Base-by-base conservation (phyloP, 2,113 vertebrate genomes). In the Amia ocellicauda region DNA sequence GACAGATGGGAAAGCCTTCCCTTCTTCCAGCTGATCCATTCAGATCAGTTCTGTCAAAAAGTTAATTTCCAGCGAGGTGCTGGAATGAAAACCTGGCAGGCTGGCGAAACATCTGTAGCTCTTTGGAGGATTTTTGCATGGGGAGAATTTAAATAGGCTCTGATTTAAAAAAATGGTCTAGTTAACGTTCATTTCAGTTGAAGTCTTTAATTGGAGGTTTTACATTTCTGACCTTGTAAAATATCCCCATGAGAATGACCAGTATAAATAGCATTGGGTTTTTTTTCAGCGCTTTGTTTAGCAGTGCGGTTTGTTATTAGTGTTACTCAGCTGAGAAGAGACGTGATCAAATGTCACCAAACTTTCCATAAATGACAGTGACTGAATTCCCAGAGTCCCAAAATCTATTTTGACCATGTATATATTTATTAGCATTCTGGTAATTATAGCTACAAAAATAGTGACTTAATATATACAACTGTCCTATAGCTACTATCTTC, bases 81-180 rank as follows among this genome's bases (percentile, higher is more conserved):
- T 40, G 47, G 29, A 58, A 27, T 7, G 13, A 59, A 57, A 49
- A 19, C 45, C 5, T 7, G 56, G 29, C 22, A 29, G 50, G 56
- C 55, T 47, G 40, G 31, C 49, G 56, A 59, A 59, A 66, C 64
- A 66, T 47, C 64, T 66, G 64, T 22, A 9, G 17, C 10, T 26
- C 45, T 41, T 43, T 28, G 40, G 27, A 17, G 9, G 24, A 16
- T 24, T 36, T 23, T 13, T 52, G 49, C 56, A 53, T 36, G 64
- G 29, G 51, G 45, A 49, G 24, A 51, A 14, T 23, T n/a, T 65
- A n/a, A 41, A 58, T 20, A 5, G 28, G 8, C 26, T 26, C n/a
- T 11, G 7, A 2, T 16, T 64, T 22, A 36, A 23, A 7, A 14
- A 28, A 17, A 43, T 22, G 26, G 16, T 13, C 29, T 17, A 45